phyloP scores from a whole-genome alignment of 1,140 invertebrate species.

The Diorhabda elongata region DNA sequence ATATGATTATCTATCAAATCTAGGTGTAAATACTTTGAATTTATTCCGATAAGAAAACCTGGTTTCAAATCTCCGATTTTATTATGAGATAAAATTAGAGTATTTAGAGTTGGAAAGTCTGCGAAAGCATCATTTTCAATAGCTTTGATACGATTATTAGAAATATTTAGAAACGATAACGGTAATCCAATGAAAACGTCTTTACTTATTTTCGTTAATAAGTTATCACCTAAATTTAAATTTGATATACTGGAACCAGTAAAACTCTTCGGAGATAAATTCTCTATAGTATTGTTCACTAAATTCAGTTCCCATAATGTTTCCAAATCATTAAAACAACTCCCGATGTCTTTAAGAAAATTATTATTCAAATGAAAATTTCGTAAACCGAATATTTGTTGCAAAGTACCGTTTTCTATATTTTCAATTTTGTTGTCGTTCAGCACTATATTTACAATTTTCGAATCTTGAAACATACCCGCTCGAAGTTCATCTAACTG shows the following conservation, averaged over 20 bases:
- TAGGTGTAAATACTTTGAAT: not conserved
- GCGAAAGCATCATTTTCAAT: not conserved
- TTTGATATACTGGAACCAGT: not conserved
- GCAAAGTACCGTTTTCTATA: conserved; percentile 1
- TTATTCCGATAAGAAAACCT: not conserved
- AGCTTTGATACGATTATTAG: not conserved
- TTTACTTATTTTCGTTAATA: not conserved
- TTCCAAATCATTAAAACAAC: not conserved
- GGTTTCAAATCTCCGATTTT: not conserved
- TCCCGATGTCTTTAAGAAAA: not conserved
- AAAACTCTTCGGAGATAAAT: not conserved
- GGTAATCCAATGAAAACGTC: conserved; percentile 2
- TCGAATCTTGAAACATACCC: conserved; percentile 1
- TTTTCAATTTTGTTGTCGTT: not conserved
- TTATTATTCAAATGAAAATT: conserved; percentile 3
- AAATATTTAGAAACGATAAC: not conserved
- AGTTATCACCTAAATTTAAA: conserved; percentile 3
- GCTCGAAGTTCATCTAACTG: not conserved
- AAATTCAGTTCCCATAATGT: conserved; percentile 1
- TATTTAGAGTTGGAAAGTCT: not conserved
- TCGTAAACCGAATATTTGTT: not conserved
- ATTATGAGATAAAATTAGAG: not conserved
- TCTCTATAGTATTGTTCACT: not conserved
- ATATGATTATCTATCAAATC: conserved; percentile 2
- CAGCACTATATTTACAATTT: not conserved